Evolutionary conservation across 2,797 vertebrate genomes (phyloP).

Genomic region (Mionectes olivaceus): DNA sequence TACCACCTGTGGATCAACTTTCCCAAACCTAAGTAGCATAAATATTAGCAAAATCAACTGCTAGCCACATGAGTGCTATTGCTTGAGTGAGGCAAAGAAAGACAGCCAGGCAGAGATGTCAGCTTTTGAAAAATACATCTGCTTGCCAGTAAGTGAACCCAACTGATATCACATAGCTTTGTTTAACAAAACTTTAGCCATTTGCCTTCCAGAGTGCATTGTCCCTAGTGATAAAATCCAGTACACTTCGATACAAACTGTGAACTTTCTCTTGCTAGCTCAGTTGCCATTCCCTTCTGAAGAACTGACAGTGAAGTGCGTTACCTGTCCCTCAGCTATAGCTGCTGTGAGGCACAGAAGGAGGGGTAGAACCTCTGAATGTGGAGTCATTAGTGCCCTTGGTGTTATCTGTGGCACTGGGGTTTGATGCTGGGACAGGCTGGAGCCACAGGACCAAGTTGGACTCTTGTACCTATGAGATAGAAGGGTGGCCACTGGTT

Average conservation of each 20-base stretch:
- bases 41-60: neutral
- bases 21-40: neutral
- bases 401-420: neutral
- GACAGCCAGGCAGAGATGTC: neutral
- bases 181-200: neutral
- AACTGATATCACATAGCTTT: neutral
- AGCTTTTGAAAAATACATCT: neutral
- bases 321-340: accelerated
- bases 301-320: neutral
- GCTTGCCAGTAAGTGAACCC: neutral
- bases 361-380: neutral
- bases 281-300: neutral
- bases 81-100: neutral
- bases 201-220: neutral
- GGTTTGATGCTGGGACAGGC: neutral
- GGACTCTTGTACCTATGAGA: neutral
- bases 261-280: neutral
- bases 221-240: neutral
- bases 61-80: neutral
- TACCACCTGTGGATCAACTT: neutral
- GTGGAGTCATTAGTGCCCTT: neutral
- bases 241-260: neutral
- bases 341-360: neutral
- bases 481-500: neutral
- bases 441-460: neutral